phyloP scores from a whole-genome alignment of 2,797 vertebrate species.

The Fratercula arctica region DNA sequence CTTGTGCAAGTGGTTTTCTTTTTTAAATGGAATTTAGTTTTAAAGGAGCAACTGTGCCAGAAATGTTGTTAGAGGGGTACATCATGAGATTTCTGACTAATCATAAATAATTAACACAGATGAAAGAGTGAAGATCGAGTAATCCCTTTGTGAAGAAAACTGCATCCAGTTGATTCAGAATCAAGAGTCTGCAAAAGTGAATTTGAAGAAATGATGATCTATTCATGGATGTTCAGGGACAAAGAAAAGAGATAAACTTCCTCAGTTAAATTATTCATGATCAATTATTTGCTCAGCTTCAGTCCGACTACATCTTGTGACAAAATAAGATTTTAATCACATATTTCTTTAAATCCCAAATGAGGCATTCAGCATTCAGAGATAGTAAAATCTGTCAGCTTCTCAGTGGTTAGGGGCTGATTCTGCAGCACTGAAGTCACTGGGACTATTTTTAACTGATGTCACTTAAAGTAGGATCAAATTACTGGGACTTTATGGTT shows the following conservation, averaged over 20 bases:
- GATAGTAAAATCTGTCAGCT: neutral
- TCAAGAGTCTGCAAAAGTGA: conserved; percentile 26
- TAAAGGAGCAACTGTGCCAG: neutral
- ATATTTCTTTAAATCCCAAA: conserved; percentile 59
- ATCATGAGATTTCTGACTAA: neutral
- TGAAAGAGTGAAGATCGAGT: conserved; percentile 1
- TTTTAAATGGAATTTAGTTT: neutral
- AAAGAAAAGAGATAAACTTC: conserved; percentile 51
- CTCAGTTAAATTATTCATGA: conserved; percentile 65
- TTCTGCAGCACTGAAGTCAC: conserved; percentile 13
- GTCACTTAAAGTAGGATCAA: conserved; percentile 18
- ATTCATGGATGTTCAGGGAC: conserved; percentile 41
- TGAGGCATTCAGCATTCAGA: conserved; percentile 49
- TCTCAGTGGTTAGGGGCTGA: neutral
- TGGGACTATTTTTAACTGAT: conserved; percentile 37
- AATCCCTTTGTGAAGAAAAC: conserved; percentile 9
- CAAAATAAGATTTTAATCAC: conserved; percentile 68
- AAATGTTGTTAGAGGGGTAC: neutral
- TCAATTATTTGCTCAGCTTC: conserved; percentile 56
- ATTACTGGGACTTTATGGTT: neutral
- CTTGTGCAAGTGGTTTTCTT: neutral
- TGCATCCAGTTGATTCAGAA: neutral
- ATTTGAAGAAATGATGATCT: conserved; percentile 45
- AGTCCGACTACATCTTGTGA: conserved; percentile 44
- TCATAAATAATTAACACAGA: conserved; percentile 19